Evolutionary conservation across 2,888 invertebrate species (phyloP).

Genomic region (Tanypteryx hageni): DNA sequence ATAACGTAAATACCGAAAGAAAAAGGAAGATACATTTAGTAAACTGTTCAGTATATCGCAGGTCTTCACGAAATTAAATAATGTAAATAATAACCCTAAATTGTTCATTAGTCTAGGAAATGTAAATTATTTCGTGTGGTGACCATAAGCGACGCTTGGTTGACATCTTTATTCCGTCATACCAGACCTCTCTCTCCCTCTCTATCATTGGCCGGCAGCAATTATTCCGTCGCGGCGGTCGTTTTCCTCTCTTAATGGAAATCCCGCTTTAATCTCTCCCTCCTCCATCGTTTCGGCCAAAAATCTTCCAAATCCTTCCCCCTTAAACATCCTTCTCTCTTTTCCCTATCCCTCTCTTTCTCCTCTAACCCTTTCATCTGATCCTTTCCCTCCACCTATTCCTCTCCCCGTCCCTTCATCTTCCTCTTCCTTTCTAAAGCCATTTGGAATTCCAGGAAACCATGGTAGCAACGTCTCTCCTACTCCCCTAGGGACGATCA

Average conservation of each 20-base stretch:
- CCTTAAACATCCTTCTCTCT: neutral
- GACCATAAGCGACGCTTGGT: neutral
- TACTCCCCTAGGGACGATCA: neutral
- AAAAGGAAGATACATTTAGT: too few species aligned
- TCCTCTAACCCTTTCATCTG: neutral
- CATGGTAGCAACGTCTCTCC: neutral
- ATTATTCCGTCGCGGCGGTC: neutral
- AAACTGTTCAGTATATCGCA: too few species aligned
- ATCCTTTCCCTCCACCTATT: neutral
- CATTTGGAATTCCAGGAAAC: conserved; percentile 17
- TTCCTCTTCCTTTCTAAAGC: too few species aligned
- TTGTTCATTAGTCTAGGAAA: neutral
- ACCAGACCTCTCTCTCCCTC: too few species aligned
- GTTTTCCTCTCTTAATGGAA: neutral
- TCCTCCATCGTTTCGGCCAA: neutral
- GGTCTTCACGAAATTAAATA: too few species aligned
- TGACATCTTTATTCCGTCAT: too few species aligned
- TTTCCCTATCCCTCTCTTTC: neutral
- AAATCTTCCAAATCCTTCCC: conserved; percentile 13
- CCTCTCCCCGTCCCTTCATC: neutral
- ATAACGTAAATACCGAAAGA: too few species aligned
- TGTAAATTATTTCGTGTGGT: neutral
- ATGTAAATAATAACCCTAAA: neutral
- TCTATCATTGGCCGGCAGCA: neutral
- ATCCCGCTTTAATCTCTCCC: neutral